Evolutionary conservation across 1,140 invertebrate genomes (phyloP).

Genomic region (Drusus annulatus): DNA sequence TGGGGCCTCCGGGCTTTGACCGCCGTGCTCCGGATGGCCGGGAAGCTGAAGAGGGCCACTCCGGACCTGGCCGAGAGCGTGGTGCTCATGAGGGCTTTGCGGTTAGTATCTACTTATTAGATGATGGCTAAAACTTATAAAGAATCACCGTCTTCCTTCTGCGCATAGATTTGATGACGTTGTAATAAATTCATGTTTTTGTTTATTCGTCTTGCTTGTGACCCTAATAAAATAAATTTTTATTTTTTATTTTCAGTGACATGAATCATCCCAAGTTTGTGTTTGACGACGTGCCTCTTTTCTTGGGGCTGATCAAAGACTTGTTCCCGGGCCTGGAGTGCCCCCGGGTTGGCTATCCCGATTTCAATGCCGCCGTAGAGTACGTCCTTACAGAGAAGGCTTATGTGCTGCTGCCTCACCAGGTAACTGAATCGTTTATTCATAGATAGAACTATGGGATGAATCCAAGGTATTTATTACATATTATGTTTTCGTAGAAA

Average conservation of each 20-base stretch:
- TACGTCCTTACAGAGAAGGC: conserved; percentile 76
- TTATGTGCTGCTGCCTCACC: conserved; percentile 83
- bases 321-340: conserved; percentile 92
- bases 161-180: too few species aligned
- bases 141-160: too few species aligned
- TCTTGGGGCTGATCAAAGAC: conserved; percentile 89
- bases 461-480: too few species aligned
- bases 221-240: too few species aligned
- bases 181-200: too few species aligned
- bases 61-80: conserved; percentile 85
- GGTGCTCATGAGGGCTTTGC: conserved; percentile 89
- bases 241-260: conserved; percentile 79
- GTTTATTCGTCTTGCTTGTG: too few species aligned
- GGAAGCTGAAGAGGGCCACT: conserved; percentile 84
- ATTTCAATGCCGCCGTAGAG: conserved; percentile 86
- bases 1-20: conserved; percentile 93
- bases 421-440: conserved; percentile 74
- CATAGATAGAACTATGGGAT: too few species aligned
- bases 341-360: conserved; percentile 86
- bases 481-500: too few species aligned
- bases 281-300: conserved; percentile 91
- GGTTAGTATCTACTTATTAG: conserved; percentile 61
- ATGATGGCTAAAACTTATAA: too few species aligned
- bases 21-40: conserved; percentile 91
- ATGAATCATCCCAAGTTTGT: conserved; percentile 96